Conservation (phyloP, 2,888 invertebrate species). For the Chymomyza caudatula region DNA sequence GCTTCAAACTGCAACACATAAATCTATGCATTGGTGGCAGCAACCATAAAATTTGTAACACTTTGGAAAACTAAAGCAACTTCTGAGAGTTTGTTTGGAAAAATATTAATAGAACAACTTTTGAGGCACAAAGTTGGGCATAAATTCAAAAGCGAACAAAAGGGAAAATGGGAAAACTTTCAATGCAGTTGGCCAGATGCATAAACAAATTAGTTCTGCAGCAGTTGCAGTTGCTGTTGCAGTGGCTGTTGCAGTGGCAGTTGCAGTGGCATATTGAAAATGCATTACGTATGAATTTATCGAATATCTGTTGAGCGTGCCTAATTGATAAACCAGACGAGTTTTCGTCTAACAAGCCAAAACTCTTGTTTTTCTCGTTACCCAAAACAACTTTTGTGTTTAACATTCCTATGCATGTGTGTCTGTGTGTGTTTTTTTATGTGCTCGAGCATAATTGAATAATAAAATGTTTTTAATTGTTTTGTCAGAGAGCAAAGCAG, state of each 20-base stretch:
- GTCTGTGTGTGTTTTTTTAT: conserved; percentile 5
- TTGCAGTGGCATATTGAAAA: conserved; percentile 32
- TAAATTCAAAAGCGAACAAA: conserved; percentile 23
- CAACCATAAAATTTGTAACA: conserved; percentile 60
- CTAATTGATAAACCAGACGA: conserved; percentile 60
- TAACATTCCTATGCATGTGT: not conserved
- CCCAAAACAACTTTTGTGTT: not conserved
- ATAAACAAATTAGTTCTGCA: conserved; percentile 61
- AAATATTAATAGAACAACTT: conserved; percentile 59
- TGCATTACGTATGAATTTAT: conserved; percentile 51
- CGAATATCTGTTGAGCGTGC: conserved; percentile 40
- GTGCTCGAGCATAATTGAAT: conserved; percentile 56
- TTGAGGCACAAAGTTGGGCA: conserved; percentile 29
- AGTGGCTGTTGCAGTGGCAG: conserved; percentile 8
- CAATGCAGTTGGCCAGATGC: conserved; percentile 27
- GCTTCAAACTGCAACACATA: not conserved
- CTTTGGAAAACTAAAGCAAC: conserved; percentile 37
- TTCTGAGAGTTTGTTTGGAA: conserved; percentile 14
- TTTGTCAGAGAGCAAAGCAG: conserved; percentile 17
- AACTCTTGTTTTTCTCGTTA: not conserved
- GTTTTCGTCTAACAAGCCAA: not conserved
- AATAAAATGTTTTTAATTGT: conserved; percentile 55
- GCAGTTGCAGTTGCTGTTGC: conserved; percentile 13
- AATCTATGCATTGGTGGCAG: not conserved
- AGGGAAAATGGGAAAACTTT: not conserved